Percentiles rank a stretch among this genome's conserved stretches.
phyloP scores from a whole-genome alignment of 2,797 vertebrate genomes.

The Epinephelus awoara region DNA sequence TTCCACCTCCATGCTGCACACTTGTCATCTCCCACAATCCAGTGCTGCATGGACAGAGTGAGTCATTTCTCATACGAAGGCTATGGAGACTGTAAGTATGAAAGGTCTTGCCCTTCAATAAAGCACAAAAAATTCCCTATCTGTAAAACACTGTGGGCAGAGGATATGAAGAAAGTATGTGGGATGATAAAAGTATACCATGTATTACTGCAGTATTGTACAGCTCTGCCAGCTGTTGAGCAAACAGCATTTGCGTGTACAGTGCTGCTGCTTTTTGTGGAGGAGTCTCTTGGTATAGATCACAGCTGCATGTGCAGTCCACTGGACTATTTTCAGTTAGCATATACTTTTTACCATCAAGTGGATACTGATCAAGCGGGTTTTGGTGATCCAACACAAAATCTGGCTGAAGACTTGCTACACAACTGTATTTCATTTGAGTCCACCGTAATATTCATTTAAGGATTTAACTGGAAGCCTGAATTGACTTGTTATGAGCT shows the following conservation, averaged over 20 bases:
- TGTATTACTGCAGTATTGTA: constrained; percentile 5
- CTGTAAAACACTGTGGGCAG: constrained; percentile 16
- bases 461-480: not conserved
- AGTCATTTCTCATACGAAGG: constrained; percentile 26
- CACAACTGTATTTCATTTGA: not conserved
- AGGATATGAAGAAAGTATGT: constrained; percentile 31
- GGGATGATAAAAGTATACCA: constrained; percentile 15
- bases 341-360: constrained; percentile 12
- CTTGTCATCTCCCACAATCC: constrained; percentile 9
- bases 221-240: not conserved
- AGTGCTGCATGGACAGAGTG: constrained; percentile 21
- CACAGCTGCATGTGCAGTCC: constrained; percentile 23
- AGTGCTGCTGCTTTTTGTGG: not conserved
- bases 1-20: not conserved
- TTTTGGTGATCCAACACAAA: not conserved
- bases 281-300: constrained; percentile 1
- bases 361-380: constrained; percentile 7
- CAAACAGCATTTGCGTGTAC: not conserved
- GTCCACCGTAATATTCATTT: not conserved
- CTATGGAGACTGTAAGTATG: constrained; percentile 5
- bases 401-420: not conserved
- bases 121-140: not conserved
- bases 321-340: not conserved
- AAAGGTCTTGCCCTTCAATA: not conserved
- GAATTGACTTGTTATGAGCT: constrained; percentile 3